Evolutionary conservation across 2,888 invertebrate genomes (phyloP).

Genomic region (Mesodorylaimus sp.): DNA sequence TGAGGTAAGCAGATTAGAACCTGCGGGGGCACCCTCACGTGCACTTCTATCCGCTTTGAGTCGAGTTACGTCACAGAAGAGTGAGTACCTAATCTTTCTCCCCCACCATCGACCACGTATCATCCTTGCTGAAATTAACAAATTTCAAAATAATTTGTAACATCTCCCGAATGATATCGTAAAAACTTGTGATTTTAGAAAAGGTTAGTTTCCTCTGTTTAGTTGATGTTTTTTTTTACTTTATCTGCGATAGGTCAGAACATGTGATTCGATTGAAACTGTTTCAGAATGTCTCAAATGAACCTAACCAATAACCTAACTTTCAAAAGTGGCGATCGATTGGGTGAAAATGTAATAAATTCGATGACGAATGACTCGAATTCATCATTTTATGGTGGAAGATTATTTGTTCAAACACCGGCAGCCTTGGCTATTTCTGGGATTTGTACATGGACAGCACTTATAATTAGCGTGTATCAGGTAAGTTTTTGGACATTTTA

Average conservation of each 20-base stretch:
- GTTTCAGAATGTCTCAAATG: neutral
- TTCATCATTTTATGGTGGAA: neutral
- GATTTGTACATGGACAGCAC: slow-evolving; percentile 57
- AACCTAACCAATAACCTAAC: neutral
- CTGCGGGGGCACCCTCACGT: no score
- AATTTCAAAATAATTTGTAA: no score
- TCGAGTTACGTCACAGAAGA: no score
- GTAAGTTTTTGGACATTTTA: slow-evolving; percentile 38
- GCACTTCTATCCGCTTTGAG: no score
- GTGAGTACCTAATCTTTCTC: no score
- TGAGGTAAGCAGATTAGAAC: no score
- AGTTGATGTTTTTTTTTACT: neutral
- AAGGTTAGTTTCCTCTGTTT: neutral
- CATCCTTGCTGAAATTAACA: no score
- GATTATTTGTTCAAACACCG: slow-evolving; percentile 65
- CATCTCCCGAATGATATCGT: neutral
- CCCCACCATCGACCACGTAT: no score
- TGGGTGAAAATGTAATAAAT: neutral
- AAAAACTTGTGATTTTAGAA: neutral
- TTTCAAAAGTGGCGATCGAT: neutral
- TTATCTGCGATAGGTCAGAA: neutral
- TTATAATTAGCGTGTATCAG: slow-evolving; percentile 55
- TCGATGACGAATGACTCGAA: neutral
- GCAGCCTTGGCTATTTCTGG: slow-evolving; percentile 88
- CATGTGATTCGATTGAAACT: neutral